Conservation (phyloP, 53 echinoderm and acorn worm genomes). For the Temnopleurus reevesii region DNA sequence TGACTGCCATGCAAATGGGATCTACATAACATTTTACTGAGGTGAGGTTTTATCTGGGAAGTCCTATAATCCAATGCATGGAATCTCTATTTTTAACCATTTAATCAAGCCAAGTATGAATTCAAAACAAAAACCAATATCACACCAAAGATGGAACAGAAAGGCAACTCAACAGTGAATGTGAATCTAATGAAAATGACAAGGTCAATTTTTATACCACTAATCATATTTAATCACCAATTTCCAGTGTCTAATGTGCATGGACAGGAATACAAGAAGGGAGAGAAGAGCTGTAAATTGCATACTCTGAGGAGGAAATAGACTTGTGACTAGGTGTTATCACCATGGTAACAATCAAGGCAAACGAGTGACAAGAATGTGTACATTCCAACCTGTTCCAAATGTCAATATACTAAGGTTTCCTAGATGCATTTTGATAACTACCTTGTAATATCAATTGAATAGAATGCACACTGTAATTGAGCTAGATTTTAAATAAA, state of each 20-base stretch:
- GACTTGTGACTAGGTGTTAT: neutral
- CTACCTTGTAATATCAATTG: too few relatives aligned
- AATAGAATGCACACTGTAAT: too few relatives aligned
- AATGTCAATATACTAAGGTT: constrained; percentile 3
- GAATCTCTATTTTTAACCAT: too few relatives aligned
- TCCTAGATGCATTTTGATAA: constrained; percentile 8
- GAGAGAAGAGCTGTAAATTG: constrained; percentile 27
- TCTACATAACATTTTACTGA: too few relatives aligned
- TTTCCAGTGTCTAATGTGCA: constrained; percentile 8
- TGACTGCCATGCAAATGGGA: too few relatives aligned
- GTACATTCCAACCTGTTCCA: neutral
- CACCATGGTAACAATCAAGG: constrained; percentile 24
- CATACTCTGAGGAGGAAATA: neutral
- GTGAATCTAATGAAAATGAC: neutral
- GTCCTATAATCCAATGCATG: too few relatives aligned
- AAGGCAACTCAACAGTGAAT: neutral
- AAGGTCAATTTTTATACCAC: neutral
- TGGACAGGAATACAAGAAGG: too few relatives aligned
- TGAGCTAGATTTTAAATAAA: too few relatives aligned
- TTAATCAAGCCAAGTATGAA: neutral
- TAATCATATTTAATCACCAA: constrained; percentile 42
- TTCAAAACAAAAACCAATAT: neutral
- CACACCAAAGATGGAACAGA: neutral
- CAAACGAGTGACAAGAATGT: constrained; percentile 18
- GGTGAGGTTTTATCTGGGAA: too few relatives aligned